Conservation (phyloP, 2,113 vertebrate genomes). For the Hystrix cristata region DNA sequence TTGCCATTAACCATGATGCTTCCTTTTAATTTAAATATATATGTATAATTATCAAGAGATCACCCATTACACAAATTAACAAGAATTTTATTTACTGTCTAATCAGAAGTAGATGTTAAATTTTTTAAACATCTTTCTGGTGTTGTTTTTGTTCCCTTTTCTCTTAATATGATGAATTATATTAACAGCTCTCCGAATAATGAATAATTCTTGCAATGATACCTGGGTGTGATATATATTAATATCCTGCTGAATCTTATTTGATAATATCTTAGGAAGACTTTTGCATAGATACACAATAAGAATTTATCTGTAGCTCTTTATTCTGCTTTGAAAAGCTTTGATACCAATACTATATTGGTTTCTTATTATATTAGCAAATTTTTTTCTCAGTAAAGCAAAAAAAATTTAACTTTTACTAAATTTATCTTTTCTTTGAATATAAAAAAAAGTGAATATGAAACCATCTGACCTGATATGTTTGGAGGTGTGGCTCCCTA, state of each 20-base stretch:
- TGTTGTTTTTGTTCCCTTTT: conserved; percentile 11
- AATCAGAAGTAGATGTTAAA: background rate
- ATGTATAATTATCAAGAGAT: background rate
- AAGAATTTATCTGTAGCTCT: background rate
- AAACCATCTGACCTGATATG: background rate
- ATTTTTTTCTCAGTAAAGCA: background rate
- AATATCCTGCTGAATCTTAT: background rate
- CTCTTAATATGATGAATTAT: background rate
- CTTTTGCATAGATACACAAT: background rate
- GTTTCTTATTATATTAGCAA: background rate
- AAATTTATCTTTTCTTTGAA: conserved; percentile 18
- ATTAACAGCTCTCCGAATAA: background rate
- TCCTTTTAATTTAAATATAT: background rate
- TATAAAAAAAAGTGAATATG: background rate
- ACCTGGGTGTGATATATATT: background rate
- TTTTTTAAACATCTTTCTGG: conserved; percentile 7
- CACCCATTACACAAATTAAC: background rate
- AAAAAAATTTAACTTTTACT: conserved; percentile 20
- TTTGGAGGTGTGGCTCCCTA: background rate
- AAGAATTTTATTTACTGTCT: background rate
- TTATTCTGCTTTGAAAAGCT: conserved; percentile 11
- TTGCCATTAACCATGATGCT: background rate
- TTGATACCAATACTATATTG: background rate
- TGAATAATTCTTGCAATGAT: background rate
- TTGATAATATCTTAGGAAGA: background rate